These are phyloP conservation scores for Solea solea DNA, from an alignment of 2,113 vertebrate genomes.

Conservation along the genomic window DNA sequence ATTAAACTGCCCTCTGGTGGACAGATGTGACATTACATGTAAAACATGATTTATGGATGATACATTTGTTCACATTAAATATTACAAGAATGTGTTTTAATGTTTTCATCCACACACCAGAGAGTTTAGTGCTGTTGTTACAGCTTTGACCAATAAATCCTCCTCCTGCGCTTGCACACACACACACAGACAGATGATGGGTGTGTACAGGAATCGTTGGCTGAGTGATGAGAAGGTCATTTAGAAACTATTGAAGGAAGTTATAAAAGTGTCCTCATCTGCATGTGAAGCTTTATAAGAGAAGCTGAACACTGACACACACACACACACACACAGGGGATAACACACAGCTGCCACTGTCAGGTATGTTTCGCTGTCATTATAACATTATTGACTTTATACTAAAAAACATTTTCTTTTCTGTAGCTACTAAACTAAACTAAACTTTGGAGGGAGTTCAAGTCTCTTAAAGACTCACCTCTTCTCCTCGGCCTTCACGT, in stretches of 20 bases:
- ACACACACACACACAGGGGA: conserved; percentile 14
- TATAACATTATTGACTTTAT: too few species aligned
- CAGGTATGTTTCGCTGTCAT: conserved; percentile 27
- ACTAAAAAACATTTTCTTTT: too few species aligned
- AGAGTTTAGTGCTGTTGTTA: conserved; percentile 52
- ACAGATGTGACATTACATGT: too few species aligned
- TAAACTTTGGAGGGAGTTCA: too few species aligned
- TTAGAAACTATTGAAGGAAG: conserved; percentile 6
- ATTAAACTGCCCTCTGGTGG: too few species aligned
- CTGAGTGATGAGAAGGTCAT: conserved; percentile 25
- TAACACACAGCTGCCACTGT: not conserved
- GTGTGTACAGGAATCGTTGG: conserved; percentile 31
- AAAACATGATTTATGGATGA: too few species aligned
- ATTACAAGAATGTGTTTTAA: conserved; percentile 3
- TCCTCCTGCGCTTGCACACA: too few species aligned
- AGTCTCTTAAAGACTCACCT: too few species aligned
- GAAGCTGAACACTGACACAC: not conserved
- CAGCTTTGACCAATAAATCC: conserved; percentile 42
- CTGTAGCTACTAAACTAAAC: too few species aligned
- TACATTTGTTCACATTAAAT: not conserved
- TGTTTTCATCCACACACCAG: conserved; percentile 33
- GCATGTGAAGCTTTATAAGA: conserved; percentile 23
- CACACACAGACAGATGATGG: conserved; percentile 5
- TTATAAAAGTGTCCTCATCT: conserved; percentile 39
- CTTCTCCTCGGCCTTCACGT: too few species aligned